Evolutionary conservation across 2,888 invertebrate species (phyloP), one percentile per base, ranked within the genome.

Genomic region (Melipona bicolor): DNA sequence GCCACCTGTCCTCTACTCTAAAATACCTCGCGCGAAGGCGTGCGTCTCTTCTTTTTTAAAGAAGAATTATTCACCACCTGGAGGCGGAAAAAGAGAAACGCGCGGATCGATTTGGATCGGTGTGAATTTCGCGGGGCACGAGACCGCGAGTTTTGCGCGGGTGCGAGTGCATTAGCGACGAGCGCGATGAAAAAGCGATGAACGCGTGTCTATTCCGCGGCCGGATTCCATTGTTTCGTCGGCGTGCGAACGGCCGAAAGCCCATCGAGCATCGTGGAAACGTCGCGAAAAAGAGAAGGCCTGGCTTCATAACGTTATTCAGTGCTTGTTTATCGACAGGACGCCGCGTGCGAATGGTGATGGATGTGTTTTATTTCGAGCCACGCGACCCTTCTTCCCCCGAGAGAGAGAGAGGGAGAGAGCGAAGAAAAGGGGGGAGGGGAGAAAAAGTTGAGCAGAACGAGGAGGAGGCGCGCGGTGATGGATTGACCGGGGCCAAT

Each of bases 401-500:
- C 65, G 49, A 65, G 59, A 74, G 68, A 62, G 69, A 43, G 52
- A 78, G 59, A 32, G 67, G 62, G 74, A 49, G 72, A 72, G 74
- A 27, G 32, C 49, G 61, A 32, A 76, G 68, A 71, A 74, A n/a
- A 52, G 70, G 52, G 52, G n/a, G 65, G 52, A 67, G 81, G 64
- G 62, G 71, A 0, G 82, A 84, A 84, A 83, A 87, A 87, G 81
- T 84, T 84, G 82, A 83, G 74, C 80, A 84, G 80, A 77, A 81
- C 84, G 88, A 80, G 84, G 4, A 32, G 32, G 87, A 81, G 87
- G 83, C 77, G 70, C 70, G 54, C 65, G 78, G 89, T 92, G 92
- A 92, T 92, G 90, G 92, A 92, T 92, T 88, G 92, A 90, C 80
- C 87, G 83, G 86, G 90, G 90, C 91, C 92, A 91, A 92, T 92